Conservation (phyloP, 2,797 vertebrate species). For the Decapterus maruadsi region DNA sequence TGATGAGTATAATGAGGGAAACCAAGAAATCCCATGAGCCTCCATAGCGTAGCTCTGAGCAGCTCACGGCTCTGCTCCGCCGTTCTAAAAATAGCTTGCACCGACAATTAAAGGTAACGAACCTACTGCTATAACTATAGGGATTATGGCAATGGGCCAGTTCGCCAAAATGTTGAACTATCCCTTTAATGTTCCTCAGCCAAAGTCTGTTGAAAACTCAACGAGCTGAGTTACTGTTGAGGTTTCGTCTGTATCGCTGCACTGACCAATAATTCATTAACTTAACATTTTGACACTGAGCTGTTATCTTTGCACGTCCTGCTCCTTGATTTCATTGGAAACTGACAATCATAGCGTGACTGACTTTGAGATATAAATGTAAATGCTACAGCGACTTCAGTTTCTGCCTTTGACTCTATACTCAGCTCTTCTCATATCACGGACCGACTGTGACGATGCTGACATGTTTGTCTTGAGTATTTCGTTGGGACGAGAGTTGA, state of each 20-base stretch:
- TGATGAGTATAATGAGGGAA: too few relatives aligned
- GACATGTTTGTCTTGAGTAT: conserved; percentile 18
- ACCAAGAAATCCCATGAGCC: too few relatives aligned
- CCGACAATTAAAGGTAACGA: too few relatives aligned
- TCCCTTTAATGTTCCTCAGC: conserved; percentile 2
- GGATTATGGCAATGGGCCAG: too few relatives aligned
- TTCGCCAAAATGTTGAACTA: too few relatives aligned
- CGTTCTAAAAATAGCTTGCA: too few relatives aligned
- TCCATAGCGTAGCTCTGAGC: too few relatives aligned
- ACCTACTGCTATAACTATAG: too few relatives aligned
- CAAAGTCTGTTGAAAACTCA: conserved; percentile 28
- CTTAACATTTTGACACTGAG: background rate
- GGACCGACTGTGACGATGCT: conserved; percentile 16
- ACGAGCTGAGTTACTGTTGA: background rate
- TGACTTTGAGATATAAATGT: conserved; percentile 17
- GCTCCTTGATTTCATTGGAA: conserved; percentile 4
- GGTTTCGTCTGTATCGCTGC: background rate
- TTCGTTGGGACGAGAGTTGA: conserved; percentile 4
- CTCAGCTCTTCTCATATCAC: conserved; percentile 5
- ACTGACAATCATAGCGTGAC: conserved; percentile 67
- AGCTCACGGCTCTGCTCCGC: too few relatives aligned
- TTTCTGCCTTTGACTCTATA: conserved; percentile 12
- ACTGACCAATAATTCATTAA: conserved; percentile 32
- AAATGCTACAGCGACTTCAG: background rate
- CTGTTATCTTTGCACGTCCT: conserved; percentile 1